Evolutionary conservation across 2,888 invertebrate species (phyloP), one percentile per base, ranked within the genome.

Genomic region (Hylaea fasciaria): DNA sequence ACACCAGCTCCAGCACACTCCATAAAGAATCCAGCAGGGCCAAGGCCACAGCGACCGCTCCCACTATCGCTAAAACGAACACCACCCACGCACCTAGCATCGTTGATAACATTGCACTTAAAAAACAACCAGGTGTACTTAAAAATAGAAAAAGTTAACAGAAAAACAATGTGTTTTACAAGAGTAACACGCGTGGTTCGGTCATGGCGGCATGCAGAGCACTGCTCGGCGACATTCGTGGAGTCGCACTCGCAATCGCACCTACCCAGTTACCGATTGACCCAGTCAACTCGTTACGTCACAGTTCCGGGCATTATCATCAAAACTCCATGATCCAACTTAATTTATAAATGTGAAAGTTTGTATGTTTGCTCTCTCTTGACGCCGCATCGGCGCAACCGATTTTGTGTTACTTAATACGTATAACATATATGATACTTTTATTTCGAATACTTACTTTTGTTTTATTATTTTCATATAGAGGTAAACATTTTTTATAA

Each of bases 11-110:
- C 62, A 95, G 70, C 0, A 94, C 78, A 67, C 94, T 94, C 93
- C 94, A 94, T 40, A 95, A 76, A 41, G 94, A 93, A 68, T 95
- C 94, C 52, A 94, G 83, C 0, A 94, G 70, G 66, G 93, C 87
- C 51, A 90, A 82, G 47, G 87, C 77, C 9, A 94, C 52, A 0
- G 90, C 88, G 13, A 94, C 75, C 11, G 93, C 77, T 0, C 95
- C 95, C 12, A 94, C 71, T 41, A 90, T 66, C 7, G 91, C 90
- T 51, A 94, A 72, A 61, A 77, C 61, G 57, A 83, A 40, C 59
- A 82, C 58, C 47, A 80, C 58, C 66, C 78, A 69, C 72, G 57
- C 61, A 44, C 47, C 61, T 43, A 65, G 9, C 66, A 66, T 70
- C 13, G 29, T 51, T 22, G 11, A 44, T 54, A 13, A n/a, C n/a